A percentile compares a stretch with the other conserved stretches of the same genome.
Conservation (phyloP, 2,797 vertebrate species). For the Sitta carolinensis region DNA sequence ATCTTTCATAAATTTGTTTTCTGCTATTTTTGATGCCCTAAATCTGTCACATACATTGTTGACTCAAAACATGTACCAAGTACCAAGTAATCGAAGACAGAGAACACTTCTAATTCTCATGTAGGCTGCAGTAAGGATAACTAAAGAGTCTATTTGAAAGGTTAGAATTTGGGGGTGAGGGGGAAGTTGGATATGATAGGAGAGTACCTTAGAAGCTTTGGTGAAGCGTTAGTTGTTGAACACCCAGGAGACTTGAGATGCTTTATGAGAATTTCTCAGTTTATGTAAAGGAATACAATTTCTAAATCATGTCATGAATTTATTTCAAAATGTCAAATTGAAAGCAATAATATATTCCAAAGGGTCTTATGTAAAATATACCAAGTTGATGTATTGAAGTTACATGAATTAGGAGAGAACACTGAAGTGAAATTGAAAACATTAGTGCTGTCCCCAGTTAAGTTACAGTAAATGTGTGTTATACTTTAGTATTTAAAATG, state of each 20-base stretch:
- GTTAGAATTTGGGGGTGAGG: not conserved
- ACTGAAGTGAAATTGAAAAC: slow-evolving; percentile 23
- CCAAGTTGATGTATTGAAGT: not conserved
- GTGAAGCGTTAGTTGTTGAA: not conserved
- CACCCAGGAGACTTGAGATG: not conserved
- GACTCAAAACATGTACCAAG: slow-evolving; percentile 1
- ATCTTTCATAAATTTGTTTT: slow-evolving; percentile 58
- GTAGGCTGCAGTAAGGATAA: not conserved
- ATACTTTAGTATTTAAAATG: not conserved
- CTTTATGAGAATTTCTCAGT: slow-evolving; percentile 6
- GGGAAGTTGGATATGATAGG: not conserved
- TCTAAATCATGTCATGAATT: slow-evolving; percentile 7
- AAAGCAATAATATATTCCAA: slow-evolving; percentile 24
- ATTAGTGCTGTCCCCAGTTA: not conserved
- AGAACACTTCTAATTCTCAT: not conserved
- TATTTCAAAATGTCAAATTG: slow-evolving; percentile 21
- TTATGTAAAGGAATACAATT: not conserved
- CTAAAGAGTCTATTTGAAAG: not conserved
- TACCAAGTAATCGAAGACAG: not conserved
- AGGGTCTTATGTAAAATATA: slow-evolving; percentile 16
- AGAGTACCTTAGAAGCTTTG: not conserved
- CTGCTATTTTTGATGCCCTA: slow-evolving; percentile 51
- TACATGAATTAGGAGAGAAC: not conserved
- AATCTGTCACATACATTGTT: slow-evolving; percentile 36
- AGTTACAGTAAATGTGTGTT: not conserved